Percentiles rank a stretch among this genome's conserved stretches.
Conservation (phyloP, 2,888 invertebrate species). For the Erannis defoliaria region DNA sequence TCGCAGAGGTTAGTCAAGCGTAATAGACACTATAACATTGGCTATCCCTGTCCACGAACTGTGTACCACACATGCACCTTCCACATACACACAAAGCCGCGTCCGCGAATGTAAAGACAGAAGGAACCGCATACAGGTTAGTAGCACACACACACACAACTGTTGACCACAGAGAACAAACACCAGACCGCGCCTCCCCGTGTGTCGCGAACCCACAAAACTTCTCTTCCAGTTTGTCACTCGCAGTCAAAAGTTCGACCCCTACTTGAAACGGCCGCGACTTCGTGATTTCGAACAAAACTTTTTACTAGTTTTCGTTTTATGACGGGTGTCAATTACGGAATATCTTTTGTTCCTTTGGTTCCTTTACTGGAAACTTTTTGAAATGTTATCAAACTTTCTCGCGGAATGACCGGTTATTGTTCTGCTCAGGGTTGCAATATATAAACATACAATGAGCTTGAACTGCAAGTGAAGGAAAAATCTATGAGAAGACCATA, state of each 20-base stretch:
- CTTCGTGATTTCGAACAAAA: slow-evolving; percentile 56
- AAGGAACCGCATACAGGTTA: not conserved
- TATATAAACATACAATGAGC: no score
- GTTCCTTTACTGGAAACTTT: slow-evolving; percentile 53
- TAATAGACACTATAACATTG: slow-evolving; percentile 14
- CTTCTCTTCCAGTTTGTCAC: slow-evolving; percentile 64
- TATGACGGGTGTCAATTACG: slow-evolving; percentile 66
- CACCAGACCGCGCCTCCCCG: slow-evolving; percentile 20
- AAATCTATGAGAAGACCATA: no score
- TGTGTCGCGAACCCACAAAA: slow-evolving; percentile 38
- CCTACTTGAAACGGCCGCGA: slow-evolving; percentile 51
- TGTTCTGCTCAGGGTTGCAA: slow-evolving; percentile 44
- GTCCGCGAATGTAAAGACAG: not conserved
- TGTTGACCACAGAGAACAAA: slow-evolving; percentile 27
- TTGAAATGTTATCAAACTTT: slow-evolving; percentile 48
- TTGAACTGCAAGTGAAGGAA: no score
- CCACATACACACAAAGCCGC: not conserved
- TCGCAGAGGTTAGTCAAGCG: slow-evolving; percentile 4
- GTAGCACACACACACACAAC: slow-evolving; percentile 10
- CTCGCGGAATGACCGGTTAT: slow-evolving; percentile 43
- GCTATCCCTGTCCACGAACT: slow-evolving; percentile 6
- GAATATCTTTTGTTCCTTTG: slow-evolving; percentile 61
- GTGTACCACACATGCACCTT: not conserved
- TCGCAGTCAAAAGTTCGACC: slow-evolving; percentile 60
- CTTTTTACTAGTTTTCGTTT: slow-evolving; percentile 56